These are phyloP conservation scores for Python bivittatus DNA, from an alignment of 2,113 vertebrate species.

Conservation along the genomic window DNA sequence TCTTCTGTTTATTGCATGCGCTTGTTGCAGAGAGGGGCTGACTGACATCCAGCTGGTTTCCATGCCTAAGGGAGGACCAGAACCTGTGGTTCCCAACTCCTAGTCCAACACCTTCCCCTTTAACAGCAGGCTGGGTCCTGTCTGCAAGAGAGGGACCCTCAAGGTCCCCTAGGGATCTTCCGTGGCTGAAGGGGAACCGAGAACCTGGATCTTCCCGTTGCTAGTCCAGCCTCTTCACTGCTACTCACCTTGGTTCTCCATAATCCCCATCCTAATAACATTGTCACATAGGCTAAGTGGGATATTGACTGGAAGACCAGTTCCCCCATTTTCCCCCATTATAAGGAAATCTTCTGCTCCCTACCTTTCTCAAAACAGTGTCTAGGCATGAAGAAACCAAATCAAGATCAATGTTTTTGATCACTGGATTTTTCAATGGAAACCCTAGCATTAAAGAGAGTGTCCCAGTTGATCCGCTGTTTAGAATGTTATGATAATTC, in stretches of 20 bases:
- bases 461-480: not conserved
- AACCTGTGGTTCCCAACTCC: not conserved
- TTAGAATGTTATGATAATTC: not conserved
- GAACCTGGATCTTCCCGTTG: not conserved
- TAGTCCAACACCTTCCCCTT: not conserved
- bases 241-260: not conserved
- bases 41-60: too few relatives aligned
- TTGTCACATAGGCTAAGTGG: not conserved
- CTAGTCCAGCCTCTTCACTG: not conserved
- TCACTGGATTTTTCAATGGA: not conserved
- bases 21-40: too few relatives aligned
- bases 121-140: not conserved
- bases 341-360: not conserved
- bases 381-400: not conserved
- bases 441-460: not conserved
- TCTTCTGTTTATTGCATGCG: too few relatives aligned
- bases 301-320: not conserved
- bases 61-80: not conserved
- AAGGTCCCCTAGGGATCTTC: not conserved
- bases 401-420: not conserved
- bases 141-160: not conserved
- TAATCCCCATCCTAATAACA: not conserved
- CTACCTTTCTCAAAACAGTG: not conserved
- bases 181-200: not conserved
- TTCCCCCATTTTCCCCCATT: not conserved